A percentile compares a stretch with the other conserved stretches of the same genome.
These are phyloP conservation scores for Pycnomerus fuliginosus DNA, from an alignment of 2,888 invertebrate species.

Conservation along the genomic window DNA sequence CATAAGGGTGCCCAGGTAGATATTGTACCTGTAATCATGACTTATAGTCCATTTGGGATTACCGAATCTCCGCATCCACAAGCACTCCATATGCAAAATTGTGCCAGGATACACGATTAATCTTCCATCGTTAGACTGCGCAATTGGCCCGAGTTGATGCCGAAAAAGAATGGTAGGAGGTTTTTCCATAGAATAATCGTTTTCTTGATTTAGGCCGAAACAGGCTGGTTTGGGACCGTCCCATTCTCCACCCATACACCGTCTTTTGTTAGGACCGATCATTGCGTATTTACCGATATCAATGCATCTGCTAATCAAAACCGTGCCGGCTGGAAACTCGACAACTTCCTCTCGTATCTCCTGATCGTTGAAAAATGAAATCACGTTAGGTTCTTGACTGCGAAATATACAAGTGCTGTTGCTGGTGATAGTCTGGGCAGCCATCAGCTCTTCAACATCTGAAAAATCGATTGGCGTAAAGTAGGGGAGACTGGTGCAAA, in stretches of 20 bases:
- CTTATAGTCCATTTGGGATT: constrained; percentile 83
- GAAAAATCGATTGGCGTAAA: constrained; percentile 17
- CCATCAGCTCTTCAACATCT: constrained; percentile 46
- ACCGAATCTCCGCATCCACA: constrained; percentile 84
- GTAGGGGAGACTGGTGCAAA: no score
- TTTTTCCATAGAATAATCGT: constrained; percentile 85
- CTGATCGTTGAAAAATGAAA: constrained; percentile 78
- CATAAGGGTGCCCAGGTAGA: no score
- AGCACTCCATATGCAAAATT: constrained; percentile 82
- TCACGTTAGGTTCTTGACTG: constrained; percentile 77
- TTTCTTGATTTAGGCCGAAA: constrained; percentile 80
- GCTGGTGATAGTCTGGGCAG: constrained; percentile 36
- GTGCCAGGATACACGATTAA: constrained; percentile 84
- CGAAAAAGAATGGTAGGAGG: constrained; percentile 82
- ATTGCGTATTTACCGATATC: constrained; percentile 86
- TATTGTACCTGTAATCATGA: constrained; percentile 60
- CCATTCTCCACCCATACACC: constrained; percentile 79
- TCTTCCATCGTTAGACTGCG: constrained; percentile 83
- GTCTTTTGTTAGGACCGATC: constrained; percentile 68
- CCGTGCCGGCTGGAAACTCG: constrained; percentile 73
- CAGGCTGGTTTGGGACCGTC: constrained; percentile 77
- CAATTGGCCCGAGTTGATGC: constrained; percentile 79
- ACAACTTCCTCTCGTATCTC: constrained; percentile 73
- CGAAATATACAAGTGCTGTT: constrained; percentile 76
- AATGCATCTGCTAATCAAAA: constrained; percentile 64